Percentiles rank a stretch among this genome's conserved stretches.
phyloP scores from a whole-genome alignment of 2,888 invertebrate species.

The Petrolisthes cinctipes region DNA sequence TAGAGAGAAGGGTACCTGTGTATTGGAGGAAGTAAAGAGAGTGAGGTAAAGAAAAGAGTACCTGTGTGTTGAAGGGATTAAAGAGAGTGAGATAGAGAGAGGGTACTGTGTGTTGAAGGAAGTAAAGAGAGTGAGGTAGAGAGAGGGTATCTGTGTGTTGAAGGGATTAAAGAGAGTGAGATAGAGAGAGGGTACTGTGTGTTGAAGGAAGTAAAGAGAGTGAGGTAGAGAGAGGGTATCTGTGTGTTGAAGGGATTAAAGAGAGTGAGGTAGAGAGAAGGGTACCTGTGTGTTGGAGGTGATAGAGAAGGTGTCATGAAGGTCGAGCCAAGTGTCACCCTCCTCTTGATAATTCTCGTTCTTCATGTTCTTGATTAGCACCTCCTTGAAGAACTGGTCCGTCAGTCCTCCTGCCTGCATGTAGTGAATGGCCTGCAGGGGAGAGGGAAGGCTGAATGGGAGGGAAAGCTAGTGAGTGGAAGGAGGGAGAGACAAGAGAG shows the following conservation, averaged over 20 bases:
- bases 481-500: not conserved
- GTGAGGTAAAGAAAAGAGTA: not conserved
- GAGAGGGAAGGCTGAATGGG: not conserved
- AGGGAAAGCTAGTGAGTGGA: not conserved
- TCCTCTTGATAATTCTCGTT: not conserved
- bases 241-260: not conserved
- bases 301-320: slow-evolving; percentile 15
- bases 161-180: not conserved
- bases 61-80: not conserved
- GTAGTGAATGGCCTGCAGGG: slow-evolving; percentile 26
- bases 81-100: not conserved
- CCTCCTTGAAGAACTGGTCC: slow-evolving; percentile 30
- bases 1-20: not conserved
- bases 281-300: not conserved
- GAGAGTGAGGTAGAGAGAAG: not conserved
- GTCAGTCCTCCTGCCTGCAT: slow-evolving; percentile 31
- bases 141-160: not conserved
- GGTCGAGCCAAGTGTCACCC: slow-evolving; percentile 28
- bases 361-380: slow-evolving; percentile 7
- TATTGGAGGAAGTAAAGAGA: slow-evolving; percentile 5
- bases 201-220: not conserved
- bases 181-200: not conserved
- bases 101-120: too few species aligned
- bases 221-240: not conserved
- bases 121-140: not conserved